Base-by-base conservation (phyloP, 2,113 vertebrate genomes). In the Loxodonta africana region DNA sequence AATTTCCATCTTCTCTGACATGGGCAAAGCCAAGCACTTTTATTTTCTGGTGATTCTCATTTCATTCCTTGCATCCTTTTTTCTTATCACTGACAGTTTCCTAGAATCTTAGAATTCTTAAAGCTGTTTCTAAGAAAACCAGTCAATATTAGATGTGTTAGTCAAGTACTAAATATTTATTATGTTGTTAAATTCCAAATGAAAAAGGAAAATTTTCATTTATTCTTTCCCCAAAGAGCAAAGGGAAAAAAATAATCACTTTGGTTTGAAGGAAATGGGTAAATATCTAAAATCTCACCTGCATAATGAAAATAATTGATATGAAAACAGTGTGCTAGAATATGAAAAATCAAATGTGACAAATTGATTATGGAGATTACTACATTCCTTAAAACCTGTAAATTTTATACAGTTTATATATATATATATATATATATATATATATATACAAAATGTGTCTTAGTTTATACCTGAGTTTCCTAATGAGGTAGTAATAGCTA, bases 111-210 rank as follows among this genome's bases (percentile, higher is more conserved):
- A 21, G 37, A 83, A 88, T 80, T 5, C 83, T 67, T 83, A 1
- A 65, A 37, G 44, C 18, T 78, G 3, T 67, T 25, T 91, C 6
- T 63, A 73, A 95, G 46, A 91, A 30, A 57, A 88, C 73, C 44
- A 86, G 44, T 90, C 37, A 46, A 12, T 76, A 88, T 84, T 91
- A 82, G 69, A 78, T 7, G 0, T 53, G n/a, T 46, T 95, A 37
- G 53, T 33, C 91, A 90, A 41, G 73, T 95, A 82, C 80, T 93
- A 95, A 93, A 90, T 23, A 62, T 1, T 71, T 83, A 85, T 33
- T 1, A 0, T 8, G 76, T 69, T 91, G 95, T 80, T 33, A 88
- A 62, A 67, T 90, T 84, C 82, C 73, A 89, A 23, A 33, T 82
- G 46, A 26, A 90, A 69, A 81, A 18, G 2, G 4, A 26, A 63